Evolutionary conservation across 2,113 vertebrate species (phyloP).

Genomic region (Arvicanthis niloticus): DNA sequence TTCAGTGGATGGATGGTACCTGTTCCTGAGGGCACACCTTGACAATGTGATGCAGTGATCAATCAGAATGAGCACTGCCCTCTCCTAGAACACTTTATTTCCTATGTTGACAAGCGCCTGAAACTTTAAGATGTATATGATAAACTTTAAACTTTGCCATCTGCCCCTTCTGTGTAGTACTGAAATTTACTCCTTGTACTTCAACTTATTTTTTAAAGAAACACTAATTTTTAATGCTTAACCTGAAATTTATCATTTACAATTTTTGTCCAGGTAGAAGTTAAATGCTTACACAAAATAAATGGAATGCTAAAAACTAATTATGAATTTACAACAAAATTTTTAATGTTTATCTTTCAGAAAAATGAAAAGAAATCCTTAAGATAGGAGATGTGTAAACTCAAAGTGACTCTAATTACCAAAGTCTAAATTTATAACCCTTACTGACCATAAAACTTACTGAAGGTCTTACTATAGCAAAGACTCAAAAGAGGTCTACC

Average conservation of each 20-base stretch:
- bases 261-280: conserved; percentile 9
- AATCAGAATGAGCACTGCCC: not conserved
- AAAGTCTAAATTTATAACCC: conserved; percentile 25
- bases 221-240: not conserved
- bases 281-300: not conserved
- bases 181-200: not conserved
- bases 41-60: not conserved
- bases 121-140: not conserved
- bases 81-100: not conserved
- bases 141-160: not conserved
- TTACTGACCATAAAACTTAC: not conserved
- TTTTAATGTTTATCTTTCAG: not conserved
- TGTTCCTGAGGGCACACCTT: not conserved
- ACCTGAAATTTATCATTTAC: conserved; percentile 8
- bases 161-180: not conserved
- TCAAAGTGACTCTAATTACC: not conserved
- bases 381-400: not conserved
- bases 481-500: not conserved
- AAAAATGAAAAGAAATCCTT: not conserved
- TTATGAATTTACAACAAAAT: conserved; percentile 32
- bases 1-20: not conserved
- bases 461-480: not conserved
- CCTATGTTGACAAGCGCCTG: not conserved
- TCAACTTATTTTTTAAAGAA: not conserved
- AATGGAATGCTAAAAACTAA: not conserved